Conservation (phyloP, 2,797 vertebrate species). For the Lacerta bilineata region DNA sequence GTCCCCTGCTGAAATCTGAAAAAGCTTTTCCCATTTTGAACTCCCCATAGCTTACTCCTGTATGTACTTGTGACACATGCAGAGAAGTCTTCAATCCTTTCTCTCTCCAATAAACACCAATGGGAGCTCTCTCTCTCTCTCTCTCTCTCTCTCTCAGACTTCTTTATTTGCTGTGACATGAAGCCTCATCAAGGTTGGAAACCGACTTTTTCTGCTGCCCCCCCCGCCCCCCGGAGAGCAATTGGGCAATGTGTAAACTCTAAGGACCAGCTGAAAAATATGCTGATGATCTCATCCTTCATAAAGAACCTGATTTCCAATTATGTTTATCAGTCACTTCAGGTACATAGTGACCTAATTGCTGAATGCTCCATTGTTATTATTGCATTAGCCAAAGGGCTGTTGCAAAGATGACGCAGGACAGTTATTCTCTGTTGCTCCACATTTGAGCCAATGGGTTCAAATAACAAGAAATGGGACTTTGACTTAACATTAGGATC, state of each 20-base stretch:
- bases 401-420: not conserved
- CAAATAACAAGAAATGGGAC: not conserved
- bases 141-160: not conserved
- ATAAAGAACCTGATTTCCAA: not conserved
- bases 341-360: not conserved
- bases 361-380: not conserved
- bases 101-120: not conserved
- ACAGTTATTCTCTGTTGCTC: not conserved
- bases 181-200: not conserved
- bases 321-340: not conserved
- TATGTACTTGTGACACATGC: not conserved
- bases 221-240: not conserved
- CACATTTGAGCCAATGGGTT: not conserved
- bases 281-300: not conserved
- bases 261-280: not conserved
- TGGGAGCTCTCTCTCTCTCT: not conserved
- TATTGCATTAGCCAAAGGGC: not conserved
- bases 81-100: too few relatives aligned
- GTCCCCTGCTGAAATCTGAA: not conserved
- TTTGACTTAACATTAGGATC: not conserved
- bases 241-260: not conserved
- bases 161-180: not conserved
- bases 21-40: not conserved
- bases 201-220: too few relatives aligned
- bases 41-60: not conserved